A percentile compares a stretch with the other conserved stretches of the same genome.
Evolutionary conservation across 2,797 vertebrate genomes (phyloP).

Genomic region (Propithecus perrieri): DNA sequence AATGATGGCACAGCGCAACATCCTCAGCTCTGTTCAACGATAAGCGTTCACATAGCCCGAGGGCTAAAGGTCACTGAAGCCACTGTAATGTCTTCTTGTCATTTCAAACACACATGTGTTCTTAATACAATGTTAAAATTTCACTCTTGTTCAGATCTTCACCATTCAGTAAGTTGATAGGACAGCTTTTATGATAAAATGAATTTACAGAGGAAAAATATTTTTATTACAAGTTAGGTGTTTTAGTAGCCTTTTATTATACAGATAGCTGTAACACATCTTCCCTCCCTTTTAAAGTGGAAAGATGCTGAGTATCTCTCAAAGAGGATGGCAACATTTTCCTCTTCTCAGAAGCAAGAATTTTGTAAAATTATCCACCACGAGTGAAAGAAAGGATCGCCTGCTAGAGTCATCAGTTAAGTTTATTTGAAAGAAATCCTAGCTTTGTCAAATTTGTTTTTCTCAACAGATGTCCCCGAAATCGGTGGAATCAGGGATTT

Average conservation of each 20-base stretch:
- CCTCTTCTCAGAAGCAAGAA: slow-evolving; percentile 47
- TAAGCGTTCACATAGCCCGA: neutral
- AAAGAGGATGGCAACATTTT: slow-evolving; percentile 34
- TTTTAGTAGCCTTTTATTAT: neutral
- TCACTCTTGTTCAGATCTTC: neutral
- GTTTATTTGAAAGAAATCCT: slow-evolving; percentile 40
- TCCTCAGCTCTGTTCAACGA: neutral
- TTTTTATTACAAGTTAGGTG: slow-evolving; percentile 18
- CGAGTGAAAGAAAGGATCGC: slow-evolving; percentile 23
- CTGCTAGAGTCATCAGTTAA: slow-evolving; percentile 47
- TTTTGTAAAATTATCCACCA: slow-evolving; percentile 58
- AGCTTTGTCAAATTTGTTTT: slow-evolving; percentile 43
- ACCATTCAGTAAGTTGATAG: neutral
- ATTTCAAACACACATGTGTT: neutral
- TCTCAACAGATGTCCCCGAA: slow-evolving; percentile 53
- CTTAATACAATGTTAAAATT: slow-evolving; percentile 40
- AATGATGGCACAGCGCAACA: neutral
- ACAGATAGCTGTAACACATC: neutral
- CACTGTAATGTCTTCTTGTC: neutral
- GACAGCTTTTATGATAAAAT: slow-evolving; percentile 10
- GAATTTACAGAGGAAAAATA: slow-evolving; percentile 41
- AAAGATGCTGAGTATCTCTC: neutral
- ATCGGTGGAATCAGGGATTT: slow-evolving; percentile 46
- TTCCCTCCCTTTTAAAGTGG: slow-evolving; percentile 3
- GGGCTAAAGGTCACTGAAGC: neutral